A percentile compares a stretch with the other conserved stretches of the same genome.
These are phyloP conservation scores for Ostrea edulis DNA, from an alignment of 1,140 invertebrate genomes.

Conservation along the genomic window DNA sequence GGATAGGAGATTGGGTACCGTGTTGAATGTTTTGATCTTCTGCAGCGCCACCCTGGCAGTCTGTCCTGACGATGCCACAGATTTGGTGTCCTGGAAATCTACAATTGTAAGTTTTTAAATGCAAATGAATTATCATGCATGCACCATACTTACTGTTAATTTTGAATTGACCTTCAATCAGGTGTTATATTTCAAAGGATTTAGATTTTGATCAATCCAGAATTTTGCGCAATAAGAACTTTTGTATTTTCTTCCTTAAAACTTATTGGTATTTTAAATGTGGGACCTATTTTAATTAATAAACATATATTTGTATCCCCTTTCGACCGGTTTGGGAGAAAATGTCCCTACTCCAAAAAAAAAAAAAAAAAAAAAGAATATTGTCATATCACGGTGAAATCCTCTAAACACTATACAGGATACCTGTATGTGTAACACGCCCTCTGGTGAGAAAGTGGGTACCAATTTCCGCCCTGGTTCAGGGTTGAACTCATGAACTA, in stretches of 20 bases:
- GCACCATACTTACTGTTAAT: neutral
- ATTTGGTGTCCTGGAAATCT: neutral
- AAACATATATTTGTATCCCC: no score
- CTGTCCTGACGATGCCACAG: neutral
- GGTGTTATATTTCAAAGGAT: neutral
- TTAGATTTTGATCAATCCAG: neutral
- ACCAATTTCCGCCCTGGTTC: neutral
- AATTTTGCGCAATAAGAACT: no score
- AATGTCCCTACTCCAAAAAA: no score
- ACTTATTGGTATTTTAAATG: no score
- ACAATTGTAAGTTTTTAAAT: slow-evolving; percentile 2
- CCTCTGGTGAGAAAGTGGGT: no score
- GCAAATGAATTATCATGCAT: neutral
- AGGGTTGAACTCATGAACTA: neutral
- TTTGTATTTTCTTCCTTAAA: no score
- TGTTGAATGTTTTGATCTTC: neutral
- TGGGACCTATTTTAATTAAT: no score
- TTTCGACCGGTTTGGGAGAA: no score
- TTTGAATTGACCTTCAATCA: neutral
- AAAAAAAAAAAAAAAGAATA: no score
- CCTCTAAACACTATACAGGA: no score
- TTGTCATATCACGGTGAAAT: neutral
- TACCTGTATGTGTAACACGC: no score
- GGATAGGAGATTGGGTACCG: neutral
- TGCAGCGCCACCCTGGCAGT: neutral